These are phyloP conservation scores for Lycaon pictus DNA, from an alignment of 2,113 vertebrate species.

Conservation along the genomic window DNA sequence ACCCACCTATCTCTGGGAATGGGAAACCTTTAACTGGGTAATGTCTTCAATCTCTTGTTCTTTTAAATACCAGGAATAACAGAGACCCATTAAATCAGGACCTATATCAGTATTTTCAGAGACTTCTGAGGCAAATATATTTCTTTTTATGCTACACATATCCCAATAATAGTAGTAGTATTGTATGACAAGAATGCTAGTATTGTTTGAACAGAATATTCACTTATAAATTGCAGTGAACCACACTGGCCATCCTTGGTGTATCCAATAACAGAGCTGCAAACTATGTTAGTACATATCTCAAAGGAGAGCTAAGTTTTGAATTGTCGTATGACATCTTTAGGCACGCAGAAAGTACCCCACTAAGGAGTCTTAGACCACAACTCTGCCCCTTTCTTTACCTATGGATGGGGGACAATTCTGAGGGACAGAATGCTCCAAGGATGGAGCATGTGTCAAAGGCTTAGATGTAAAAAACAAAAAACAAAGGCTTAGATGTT, in stretches of 20 bases:
- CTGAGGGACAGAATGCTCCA: background rate
- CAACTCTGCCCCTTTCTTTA: background rate
- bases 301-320: background rate
- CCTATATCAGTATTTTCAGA: background rate
- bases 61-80: conserved; percentile 45
- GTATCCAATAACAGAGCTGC: background rate
- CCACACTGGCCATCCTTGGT: background rate
- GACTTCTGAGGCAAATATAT: conserved; percentile 35
- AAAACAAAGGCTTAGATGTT: background rate
- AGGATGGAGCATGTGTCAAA: background rate
- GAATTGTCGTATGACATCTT: background rate
- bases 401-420: background rate
- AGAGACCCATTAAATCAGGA: background rate
- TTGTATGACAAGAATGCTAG: background rate
- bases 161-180: background rate
- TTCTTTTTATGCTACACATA: conserved; percentile 20
- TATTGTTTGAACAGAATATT: background rate
- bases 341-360: background rate
- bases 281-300: background rate
- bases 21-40: background rate
- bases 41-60: background rate
- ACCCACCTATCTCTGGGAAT: background rate
- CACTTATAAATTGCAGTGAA: background rate
- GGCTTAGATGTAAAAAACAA: too few species aligned
- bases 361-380: background rate